Base-by-base conservation (phyloP, 1,140 invertebrate genomes). In the Pseudoatta argentina region DNA sequence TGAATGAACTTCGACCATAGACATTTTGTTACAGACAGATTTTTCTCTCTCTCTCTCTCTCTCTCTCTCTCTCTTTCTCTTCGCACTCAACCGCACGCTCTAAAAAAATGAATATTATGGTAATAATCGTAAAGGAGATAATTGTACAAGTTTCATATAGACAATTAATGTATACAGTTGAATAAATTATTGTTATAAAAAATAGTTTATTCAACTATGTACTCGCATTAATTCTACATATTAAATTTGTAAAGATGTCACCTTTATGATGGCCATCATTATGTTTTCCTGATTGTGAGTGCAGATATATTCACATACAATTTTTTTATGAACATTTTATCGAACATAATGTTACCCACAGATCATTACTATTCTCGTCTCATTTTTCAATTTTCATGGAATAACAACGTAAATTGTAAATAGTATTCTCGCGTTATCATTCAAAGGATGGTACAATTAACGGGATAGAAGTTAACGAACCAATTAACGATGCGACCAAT, bases 281-380 rank as follows among this genome's bases (percentile, higher is more conserved):
- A 44, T 44, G 39, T 44, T 44, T 39, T 44, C 12, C 39, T 44
- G 6, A 39, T 39, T 39, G 6, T 44, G 8, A 44, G 8, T 66
- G 34, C 44, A 34, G 34, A 53, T 30, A 53, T 1, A 4, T 78
- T 78, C 64, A 51, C 48, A 30, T 48, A 48, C 24, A 66, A 88
- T 24, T 75, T 88, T 88, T 81, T 78, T 79, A 86, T 48, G 55
- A 85, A 77, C 39, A 61, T 88, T 89, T 88, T 69, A 89, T n/a
- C 34, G 61, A 66, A 61, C 55, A 53, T 86, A n/a, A 64, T 16
- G 27, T 75, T 83, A 21, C n/a, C 48, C 67, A 69, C 48, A 57
- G 71, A 59, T n/a, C 63, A 14, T 51, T 16, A n/a, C 21, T 21
- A 39, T 48, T 63, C 14, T 14, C 21, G 21, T 44, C 16, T 61